These are phyloP conservation scores for Apodemia zela DNA, from an alignment of 2,888 invertebrate species.

Conservation along the genomic window DNA sequence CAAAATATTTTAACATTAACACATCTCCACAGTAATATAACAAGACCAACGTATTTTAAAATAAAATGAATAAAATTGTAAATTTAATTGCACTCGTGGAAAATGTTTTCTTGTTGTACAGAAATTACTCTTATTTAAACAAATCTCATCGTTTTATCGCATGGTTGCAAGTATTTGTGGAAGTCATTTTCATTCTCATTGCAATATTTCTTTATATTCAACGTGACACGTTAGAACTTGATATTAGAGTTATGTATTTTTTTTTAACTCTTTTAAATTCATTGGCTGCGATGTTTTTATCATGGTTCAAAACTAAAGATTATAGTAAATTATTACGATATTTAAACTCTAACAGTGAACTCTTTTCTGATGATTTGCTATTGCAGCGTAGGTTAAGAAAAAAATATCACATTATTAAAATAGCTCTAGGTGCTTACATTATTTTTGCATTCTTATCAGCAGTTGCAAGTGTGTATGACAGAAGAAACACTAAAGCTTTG, in stretches of 20 bases:
- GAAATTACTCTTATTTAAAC: background rate
- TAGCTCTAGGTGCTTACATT: background rate
- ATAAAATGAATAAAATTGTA: background rate
- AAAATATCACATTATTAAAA: background rate
- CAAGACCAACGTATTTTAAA: too few species aligned
- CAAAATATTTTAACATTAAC: too few species aligned
- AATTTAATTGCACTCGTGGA: background rate
- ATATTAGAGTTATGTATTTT: background rate
- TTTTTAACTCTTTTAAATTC: background rate
- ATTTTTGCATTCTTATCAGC: background rate
- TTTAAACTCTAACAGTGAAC: background rate
- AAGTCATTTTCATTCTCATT: background rate
- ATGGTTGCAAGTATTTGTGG: background rate
- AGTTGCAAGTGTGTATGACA: background rate
- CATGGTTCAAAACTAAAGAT: background rate
- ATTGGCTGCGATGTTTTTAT: background rate
- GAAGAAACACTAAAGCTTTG: background rate
- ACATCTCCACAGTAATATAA: too few species aligned
- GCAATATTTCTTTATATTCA: background rate
- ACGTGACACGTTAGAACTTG: background rate
- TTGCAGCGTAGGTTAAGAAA: background rate
- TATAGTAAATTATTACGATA: background rate
- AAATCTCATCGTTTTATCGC: background rate
- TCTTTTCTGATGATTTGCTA: background rate
- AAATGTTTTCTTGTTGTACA: background rate